phyloP scores from a whole-genome alignment of 1,140 invertebrate species.

The Luehdorfia chinensis region DNA sequence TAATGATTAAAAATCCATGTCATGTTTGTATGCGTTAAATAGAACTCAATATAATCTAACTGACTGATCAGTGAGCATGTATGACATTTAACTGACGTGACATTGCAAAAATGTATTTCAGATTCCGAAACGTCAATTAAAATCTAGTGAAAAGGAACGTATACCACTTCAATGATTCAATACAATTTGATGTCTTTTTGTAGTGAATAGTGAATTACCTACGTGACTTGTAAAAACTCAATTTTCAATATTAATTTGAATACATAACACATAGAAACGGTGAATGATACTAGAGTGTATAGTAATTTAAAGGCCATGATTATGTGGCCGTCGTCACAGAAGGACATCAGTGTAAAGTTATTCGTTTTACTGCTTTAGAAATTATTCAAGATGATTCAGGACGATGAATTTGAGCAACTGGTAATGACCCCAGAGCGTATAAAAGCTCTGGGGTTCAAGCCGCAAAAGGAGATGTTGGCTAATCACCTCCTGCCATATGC shows the following conservation, averaged over 20 bases:
- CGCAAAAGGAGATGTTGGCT: conserved; percentile 81
- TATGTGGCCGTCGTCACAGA: conserved; percentile 29
- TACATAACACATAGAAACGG: conserved; percentile 24
- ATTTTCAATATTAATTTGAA: conserved; percentile 57
- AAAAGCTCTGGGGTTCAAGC: conserved; percentile 59
- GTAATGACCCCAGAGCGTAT: conserved; percentile 48
- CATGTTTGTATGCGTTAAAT: no score
- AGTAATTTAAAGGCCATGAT: conserved; percentile 23
- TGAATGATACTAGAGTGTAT: conserved; percentile 22
- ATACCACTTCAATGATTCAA: conserved; percentile 12
- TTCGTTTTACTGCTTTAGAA: conserved; percentile 18
- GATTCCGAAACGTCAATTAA: conserved; percentile 25
- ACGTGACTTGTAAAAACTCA: conserved; percentile 71
- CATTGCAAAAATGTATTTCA: conserved; percentile 19
- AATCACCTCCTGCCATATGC: conserved; percentile 84
- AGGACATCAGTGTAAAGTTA: conserved; percentile 24
- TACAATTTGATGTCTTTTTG: conserved; percentile 33
- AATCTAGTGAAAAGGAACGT: conserved; percentile 49
- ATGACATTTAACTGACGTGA: conserved; percentile 17
- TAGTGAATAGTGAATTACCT: conserved; percentile 29
- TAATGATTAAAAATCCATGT: no score
- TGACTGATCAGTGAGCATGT: no score
- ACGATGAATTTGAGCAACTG: conserved; percentile 54
- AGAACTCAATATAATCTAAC: no score
- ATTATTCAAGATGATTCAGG: conserved; percentile 53